phyloP scores from a whole-genome alignment of 1,140 invertebrate genomes.

The Paracyclopina nana region DNA sequence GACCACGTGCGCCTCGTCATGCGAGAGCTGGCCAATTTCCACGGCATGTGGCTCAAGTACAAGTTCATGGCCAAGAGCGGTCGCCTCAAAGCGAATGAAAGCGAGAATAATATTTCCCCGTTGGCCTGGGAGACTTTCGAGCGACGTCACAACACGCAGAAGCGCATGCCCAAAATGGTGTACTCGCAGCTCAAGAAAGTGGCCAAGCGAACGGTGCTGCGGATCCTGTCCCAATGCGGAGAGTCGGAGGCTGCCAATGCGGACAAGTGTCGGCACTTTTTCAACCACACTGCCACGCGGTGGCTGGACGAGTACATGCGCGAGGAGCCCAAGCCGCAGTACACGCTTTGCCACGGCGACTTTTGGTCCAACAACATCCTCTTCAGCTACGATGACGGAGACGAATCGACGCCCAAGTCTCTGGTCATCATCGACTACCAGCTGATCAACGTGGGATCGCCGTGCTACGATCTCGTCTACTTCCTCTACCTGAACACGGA shows the following conservation, averaged over 20 bases:
- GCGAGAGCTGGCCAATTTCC: slow-evolving; percentile 7
- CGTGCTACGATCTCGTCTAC: slow-evolving; percentile 10
- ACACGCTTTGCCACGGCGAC: slow-evolving; percentile 15
- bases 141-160: slow-evolving; percentile 5
- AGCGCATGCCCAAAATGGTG: slow-evolving; percentile 8
- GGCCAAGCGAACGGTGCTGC: slow-evolving; percentile 3
- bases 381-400: slow-evolving; percentile 8
- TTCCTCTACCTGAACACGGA: slow-evolving; percentile 6
- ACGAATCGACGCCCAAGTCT: background rate
- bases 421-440: slow-evolving; percentile 10
- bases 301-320: slow-evolving; percentile 6
- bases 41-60: slow-evolving; percentile 7
- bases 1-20: slow-evolving; percentile 2
- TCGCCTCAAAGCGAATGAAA: slow-evolving; percentile 1
- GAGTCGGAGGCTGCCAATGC: background rate
- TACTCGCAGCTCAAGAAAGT: slow-evolving; percentile 7
- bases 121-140: background rate
- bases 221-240: slow-evolving; percentile 1
- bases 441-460: slow-evolving; percentile 10
- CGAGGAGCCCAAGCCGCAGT: background rate
- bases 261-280: slow-evolving; percentile 2
- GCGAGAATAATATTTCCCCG: background rate
- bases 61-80: background rate
- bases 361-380: slow-evolving; percentile 18
- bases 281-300: background rate